These are phyloP conservation scores for Aptenodytes patagonicus DNA, from an alignment of 2,113 vertebrate species.

Conservation along the genomic window DNA sequence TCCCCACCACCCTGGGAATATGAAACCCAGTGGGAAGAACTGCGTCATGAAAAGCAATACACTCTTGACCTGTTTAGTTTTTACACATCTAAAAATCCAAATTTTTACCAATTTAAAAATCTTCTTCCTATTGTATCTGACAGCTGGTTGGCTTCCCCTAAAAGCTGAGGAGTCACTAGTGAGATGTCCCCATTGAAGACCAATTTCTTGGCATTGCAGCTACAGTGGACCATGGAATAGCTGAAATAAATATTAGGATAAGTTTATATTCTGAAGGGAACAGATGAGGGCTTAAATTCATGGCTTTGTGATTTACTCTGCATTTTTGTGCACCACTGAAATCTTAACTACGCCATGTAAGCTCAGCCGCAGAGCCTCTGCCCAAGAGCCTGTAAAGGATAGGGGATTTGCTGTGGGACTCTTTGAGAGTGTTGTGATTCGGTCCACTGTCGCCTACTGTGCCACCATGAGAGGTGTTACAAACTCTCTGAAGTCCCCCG, in stretches of 20 bases:
- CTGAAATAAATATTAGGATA: neutral
- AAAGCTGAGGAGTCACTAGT: neutral
- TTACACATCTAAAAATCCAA: neutral
- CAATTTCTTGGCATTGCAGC: neutral
- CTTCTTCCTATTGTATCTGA: neutral
- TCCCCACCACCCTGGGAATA: neutral
- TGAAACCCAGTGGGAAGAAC: neutral
- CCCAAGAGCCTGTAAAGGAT: neutral
- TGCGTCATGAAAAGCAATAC: neutral
- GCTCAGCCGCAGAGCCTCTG: neutral
- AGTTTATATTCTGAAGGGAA: neutral
- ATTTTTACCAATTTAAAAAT: neutral
- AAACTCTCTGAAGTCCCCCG: neutral
- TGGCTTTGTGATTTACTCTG: neutral
- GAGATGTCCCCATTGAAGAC: neutral
- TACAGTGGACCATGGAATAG: neutral
- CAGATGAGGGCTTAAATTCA: neutral
- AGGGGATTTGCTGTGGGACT: neutral
- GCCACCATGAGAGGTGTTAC: neutral
- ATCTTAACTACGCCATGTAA: neutral
- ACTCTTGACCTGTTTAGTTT: neutral
- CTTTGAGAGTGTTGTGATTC: neutral
- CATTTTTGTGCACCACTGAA: neutral
- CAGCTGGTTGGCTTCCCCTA: neutral
- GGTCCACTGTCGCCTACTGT: accelerated